Conservation (phyloP, 2,888 invertebrate species). For the Andrena minutula region DNA sequence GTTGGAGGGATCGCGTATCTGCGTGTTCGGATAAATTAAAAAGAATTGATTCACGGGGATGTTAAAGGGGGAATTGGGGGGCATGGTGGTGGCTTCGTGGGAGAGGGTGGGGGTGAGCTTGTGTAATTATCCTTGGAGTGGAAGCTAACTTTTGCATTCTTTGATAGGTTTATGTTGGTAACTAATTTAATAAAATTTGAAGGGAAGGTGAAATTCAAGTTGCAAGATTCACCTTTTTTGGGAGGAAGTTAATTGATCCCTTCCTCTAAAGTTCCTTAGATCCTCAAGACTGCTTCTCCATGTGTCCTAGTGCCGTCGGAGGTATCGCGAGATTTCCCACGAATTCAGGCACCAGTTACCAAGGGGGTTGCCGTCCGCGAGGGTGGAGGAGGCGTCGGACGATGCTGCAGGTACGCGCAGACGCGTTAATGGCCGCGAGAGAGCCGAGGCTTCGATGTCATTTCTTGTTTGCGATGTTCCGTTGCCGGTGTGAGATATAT, state of each 20-base stretch:
- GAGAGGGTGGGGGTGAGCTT: conserved; percentile 56
- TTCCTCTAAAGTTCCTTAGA: not conserved
- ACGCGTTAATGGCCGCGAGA: conserved; percentile 75
- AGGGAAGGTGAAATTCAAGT: no score
- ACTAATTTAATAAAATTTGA: no score
- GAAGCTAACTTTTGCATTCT: not conserved
- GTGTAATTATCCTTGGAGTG: conserved; percentile 62
- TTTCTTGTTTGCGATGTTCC: conserved; percentile 76
- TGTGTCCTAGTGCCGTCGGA: not conserved
- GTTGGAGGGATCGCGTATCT: conserved; percentile 32
- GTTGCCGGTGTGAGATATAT: conserved; percentile 74
- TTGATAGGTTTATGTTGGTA: no score
- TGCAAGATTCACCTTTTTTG: no score
- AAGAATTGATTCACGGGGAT: conserved; percentile 63
- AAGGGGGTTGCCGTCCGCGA: conserved; percentile 50
- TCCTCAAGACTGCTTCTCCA: not conserved
- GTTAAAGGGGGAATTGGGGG: conserved; percentile 60
- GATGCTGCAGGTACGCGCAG: conserved; percentile 74
- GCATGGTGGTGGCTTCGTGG: conserved; percentile 67
- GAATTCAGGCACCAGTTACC: conserved; percentile 60
- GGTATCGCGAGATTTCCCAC: conserved; percentile 68
- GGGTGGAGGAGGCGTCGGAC: conserved; percentile 61
- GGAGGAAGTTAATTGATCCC: not conserved
- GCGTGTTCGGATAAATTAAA: conserved; percentile 49
- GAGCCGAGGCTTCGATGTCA: conserved; percentile 71